Base-by-base conservation (phyloP, 2,113 vertebrate species). In the Gulo gulo region DNA sequence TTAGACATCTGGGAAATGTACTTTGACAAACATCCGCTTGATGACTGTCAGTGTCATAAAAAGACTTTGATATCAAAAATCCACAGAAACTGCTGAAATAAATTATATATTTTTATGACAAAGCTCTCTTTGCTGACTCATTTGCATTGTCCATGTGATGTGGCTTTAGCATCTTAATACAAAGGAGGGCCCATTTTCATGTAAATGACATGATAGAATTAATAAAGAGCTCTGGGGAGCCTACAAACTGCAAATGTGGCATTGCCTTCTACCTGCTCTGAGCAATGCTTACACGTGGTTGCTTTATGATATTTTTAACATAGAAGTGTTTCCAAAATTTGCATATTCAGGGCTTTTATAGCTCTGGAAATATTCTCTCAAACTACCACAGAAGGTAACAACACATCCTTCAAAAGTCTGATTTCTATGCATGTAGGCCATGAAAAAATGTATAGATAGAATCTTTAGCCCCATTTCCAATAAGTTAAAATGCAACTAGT, bases 1-100 rank as follows among this genome's bases (percentile, higher is more conserved):
- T 98, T 98, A 98, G 98, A 98, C 98, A 98, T 98, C 98, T 98
- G 97, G 98, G 98, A 98, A 98, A 98, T 94, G 97, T 97, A 98
- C 98, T 98, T 97, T 98, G 98, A 98, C 98, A 98, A 98, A 98
- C 97, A 98, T 98, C 96, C 94, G 42, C 88, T 98, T 98, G 98
- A 98, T 98, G 97, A 98, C 96, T 98, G 98, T 98, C 98, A 98
- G 92, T 95, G 85, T 97, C 98, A 97, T 98, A 98, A 98, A 98
- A 92, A 98, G 94, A 97, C 97, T 98, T 98, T 98, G 98, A 98
- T 98, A 98, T 98, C 95, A 98, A 98, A 98, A 98, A 98, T 98
- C 89, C 20, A 29, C 87, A 98, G 97, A 98, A 98, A 97, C 94
- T 97, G 96, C 98, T 97, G 98, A 98, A 96, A 97, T 98, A 98